phyloP scores from a whole-genome alignment of 2,797 vertebrate species.

The Threskiornis aethiopicus region DNA sequence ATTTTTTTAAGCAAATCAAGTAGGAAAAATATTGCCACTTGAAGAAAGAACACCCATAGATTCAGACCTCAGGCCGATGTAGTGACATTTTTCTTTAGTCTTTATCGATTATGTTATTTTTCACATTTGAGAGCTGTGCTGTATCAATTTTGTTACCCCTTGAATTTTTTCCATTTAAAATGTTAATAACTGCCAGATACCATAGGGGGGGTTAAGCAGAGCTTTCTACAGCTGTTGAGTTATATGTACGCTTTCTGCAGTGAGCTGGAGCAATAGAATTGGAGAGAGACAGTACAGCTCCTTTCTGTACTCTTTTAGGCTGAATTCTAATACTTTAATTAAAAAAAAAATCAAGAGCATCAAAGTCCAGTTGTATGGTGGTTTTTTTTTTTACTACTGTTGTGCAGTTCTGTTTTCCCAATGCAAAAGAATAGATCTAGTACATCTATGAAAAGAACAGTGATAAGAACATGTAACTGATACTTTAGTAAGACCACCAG shows the following conservation, averaged over 20 bases:
- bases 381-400: not conserved
- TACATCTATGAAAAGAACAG: not conserved
- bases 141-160: not conserved
- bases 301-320: not conserved
- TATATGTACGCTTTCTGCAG: not conserved
- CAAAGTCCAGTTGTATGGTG: not conserved
- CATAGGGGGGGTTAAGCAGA: fast-evolving
- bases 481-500: not conserved
- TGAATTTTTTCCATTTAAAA: not conserved
- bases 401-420: not conserved
- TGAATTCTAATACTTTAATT: not conserved
- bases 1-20: not conserved
- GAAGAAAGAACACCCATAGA: not conserved
- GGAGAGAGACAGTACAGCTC: not conserved
- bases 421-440: not conserved
- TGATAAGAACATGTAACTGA: not conserved
- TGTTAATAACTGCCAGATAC: not conserved
- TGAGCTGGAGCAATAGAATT: not conserved
- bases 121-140: not conserved
- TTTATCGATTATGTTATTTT: not conserved
- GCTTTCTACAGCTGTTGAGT: not conserved
- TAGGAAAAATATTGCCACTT: not conserved
- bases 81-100: not conserved
- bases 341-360: not conserved
- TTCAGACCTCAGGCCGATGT: not conserved